phyloP scores from a whole-genome alignment of 2,888 invertebrate species.

The Lasioglossum pauxillum region DNA sequence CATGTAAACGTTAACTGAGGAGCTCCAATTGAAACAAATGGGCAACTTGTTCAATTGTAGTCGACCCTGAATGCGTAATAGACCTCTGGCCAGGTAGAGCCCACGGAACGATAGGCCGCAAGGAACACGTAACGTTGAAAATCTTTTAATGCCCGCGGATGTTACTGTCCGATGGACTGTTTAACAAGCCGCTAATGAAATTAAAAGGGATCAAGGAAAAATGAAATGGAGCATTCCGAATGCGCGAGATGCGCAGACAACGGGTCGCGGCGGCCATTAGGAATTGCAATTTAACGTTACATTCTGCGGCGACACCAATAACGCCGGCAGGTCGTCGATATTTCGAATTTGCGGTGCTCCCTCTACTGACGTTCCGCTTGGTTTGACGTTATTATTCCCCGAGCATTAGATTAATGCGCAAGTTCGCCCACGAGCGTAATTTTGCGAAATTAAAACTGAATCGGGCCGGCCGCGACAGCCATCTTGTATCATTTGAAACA shows the following conservation, averaged over 20 bases:
- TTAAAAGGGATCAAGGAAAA: slow-evolving; percentile 64
- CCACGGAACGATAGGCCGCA: slow-evolving; percentile 24
- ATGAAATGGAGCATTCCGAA: slow-evolving; percentile 46
- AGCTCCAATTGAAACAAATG: slow-evolving; percentile 26
- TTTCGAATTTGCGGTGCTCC: slow-evolving; percentile 46
- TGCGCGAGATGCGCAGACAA: slow-evolving; percentile 19
- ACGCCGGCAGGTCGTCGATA: slow-evolving; percentile 53
- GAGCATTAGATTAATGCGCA: slow-evolving; percentile 46
- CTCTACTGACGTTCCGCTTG: slow-evolving; percentile 33
- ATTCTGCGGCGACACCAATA: slow-evolving; percentile 50
- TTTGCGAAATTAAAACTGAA: slow-evolving; percentile 30
- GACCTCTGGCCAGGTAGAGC: neutral
- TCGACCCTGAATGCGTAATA: slow-evolving; percentile 17
- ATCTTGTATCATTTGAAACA: neutral
- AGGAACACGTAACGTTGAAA: slow-evolving; percentile 27
- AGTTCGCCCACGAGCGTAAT: slow-evolving; percentile 22
- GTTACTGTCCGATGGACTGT: slow-evolving; percentile 35
- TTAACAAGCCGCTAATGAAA: slow-evolving; percentile 57
- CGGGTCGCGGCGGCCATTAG: slow-evolving; percentile 40
- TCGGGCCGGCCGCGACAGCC: neutral
- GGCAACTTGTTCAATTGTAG: slow-evolving; percentile 20
- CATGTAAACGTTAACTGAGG: neutral
- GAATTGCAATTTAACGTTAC: slow-evolving; percentile 61
- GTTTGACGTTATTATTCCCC: slow-evolving; percentile 46
- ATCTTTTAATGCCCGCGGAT: slow-evolving; percentile 51